Conservation (phyloP, 2,113 vertebrate species). For the Amphiprion percula region DNA sequence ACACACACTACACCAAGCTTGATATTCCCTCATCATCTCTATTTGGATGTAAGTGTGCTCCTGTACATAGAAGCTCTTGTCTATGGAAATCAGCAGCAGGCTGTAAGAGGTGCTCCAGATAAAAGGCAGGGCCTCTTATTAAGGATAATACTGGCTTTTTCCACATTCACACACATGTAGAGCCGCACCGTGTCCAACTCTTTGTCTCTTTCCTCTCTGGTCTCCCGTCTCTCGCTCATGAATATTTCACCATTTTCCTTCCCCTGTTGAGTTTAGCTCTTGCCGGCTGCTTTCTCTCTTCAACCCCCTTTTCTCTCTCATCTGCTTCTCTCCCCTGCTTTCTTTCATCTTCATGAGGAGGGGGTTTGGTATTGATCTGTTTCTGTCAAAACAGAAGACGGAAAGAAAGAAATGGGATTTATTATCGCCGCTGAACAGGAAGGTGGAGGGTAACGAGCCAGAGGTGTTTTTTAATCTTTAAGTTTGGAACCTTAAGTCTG, state of each 20-base stretch:
- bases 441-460: constrained; percentile 16
- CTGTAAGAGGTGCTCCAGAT: constrained; percentile 59
- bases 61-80: constrained; percentile 58
- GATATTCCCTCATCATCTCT: constrained; percentile 34
- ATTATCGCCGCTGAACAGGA: constrained; percentile 13
- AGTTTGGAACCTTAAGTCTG: constrained; percentile 1
- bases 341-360: constrained; percentile 33
- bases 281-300: constrained; percentile 30
- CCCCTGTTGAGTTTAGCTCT: constrained; percentile 46
- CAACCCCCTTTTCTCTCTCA: constrained; percentile 5
- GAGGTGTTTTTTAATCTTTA: neutral
- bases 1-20: constrained; percentile 27
- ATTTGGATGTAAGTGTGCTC: constrained; percentile 73
- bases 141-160: constrained; percentile 27
- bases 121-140: constrained; percentile 57
- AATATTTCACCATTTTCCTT: constrained; percentile 69
- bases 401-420: neutral
- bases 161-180: constrained; percentile 12
- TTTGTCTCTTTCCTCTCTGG: constrained; percentile 38
- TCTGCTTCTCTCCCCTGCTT: constrained; percentile 1
- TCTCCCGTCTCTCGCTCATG: constrained; percentile 57
- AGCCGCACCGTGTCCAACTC: constrained; percentile 40
- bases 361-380: constrained; percentile 30
- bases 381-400: constrained; percentile 3
- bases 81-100: constrained; percentile 70